Conservation (phyloP, 2,797 vertebrate species). For the Odontamblyopus lacepedii region DNA sequence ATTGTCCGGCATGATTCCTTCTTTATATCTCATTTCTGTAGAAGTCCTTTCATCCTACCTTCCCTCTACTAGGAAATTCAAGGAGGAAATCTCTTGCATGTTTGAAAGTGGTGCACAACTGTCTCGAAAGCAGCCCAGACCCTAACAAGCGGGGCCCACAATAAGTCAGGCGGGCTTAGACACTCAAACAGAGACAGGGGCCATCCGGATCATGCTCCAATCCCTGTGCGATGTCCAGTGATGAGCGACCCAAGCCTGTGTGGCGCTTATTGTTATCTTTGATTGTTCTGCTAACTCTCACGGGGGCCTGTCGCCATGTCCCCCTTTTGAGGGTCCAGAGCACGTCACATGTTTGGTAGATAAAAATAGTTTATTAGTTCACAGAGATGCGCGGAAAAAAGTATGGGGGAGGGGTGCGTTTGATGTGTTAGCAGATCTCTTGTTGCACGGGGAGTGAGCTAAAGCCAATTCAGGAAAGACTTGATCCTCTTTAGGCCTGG, state of each 20-base stretch:
- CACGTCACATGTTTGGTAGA: slow-evolving; percentile 55
- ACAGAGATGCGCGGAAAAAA: slow-evolving; percentile 41
- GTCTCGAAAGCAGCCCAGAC: slow-evolving; percentile 64
- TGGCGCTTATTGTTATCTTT: slow-evolving; percentile 63
- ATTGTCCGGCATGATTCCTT: slow-evolving; percentile 69
- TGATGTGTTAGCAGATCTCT: slow-evolving; percentile 63
- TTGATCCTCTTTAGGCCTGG: slow-evolving; percentile 73
- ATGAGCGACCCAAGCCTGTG: slow-evolving; percentile 63
- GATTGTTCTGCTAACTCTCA: slow-evolving; percentile 62
- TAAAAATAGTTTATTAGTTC: slow-evolving; percentile 69
- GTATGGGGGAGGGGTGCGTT: slow-evolving; percentile 35
- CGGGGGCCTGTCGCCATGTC: slow-evolving; percentile 49
- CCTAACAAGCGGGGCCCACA: slow-evolving; percentile 66
- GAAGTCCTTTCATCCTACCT: slow-evolving; percentile 65
- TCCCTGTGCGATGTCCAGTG: slow-evolving; percentile 61
- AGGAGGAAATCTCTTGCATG: slow-evolving; percentile 76
- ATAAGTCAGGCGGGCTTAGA: slow-evolving; percentile 73
- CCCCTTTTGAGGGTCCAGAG: slow-evolving; percentile 48
- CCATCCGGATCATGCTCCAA: slow-evolving; percentile 66
- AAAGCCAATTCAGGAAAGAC: slow-evolving; percentile 67
- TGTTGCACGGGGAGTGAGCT: slow-evolving; percentile 60
- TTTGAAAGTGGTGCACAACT: slow-evolving; percentile 67
- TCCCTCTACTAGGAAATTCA: slow-evolving; percentile 52
- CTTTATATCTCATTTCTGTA: slow-evolving; percentile 74
- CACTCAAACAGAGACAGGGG: slow-evolving; percentile 67